Evolutionary conservation across 2,888 invertebrate species (phyloP).

Genomic region (Agonopterix arenella): DNA sequence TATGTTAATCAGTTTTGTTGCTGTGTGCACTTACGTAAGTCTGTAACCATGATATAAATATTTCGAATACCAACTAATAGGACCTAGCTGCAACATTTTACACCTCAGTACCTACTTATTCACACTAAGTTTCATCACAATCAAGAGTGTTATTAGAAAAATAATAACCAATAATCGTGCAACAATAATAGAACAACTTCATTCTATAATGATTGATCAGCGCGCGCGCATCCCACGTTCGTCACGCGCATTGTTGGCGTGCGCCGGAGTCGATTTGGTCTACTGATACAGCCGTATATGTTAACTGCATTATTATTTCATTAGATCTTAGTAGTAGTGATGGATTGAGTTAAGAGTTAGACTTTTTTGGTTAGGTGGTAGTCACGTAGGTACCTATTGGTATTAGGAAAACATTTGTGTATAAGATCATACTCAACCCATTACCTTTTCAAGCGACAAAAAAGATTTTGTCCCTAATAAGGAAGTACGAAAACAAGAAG

Average conservation of each 20-base stretch:
- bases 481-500: too few species aligned
- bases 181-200: constrained; percentile 58
- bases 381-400: too few species aligned
- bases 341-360: constrained; percentile 22
- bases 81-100: too few species aligned
- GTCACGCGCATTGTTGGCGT: constrained; percentile 37
- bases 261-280: constrained; percentile 16
- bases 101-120: neutral
- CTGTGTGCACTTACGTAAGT: neutral
- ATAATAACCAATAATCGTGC: constrained; percentile 44
- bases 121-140: constrained; percentile 26
- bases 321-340: constrained; percentile 33
- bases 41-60: too few species aligned
- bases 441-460: too few species aligned
- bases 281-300: constrained; percentile 20
- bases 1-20: constrained; percentile 2
- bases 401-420: too few species aligned
- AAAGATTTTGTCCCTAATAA: too few species aligned
- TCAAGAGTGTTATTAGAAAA: constrained; percentile 43
- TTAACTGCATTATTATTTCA: constrained; percentile 32
- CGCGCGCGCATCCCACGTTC: constrained; percentile 57
- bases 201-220: constrained; percentile 57
- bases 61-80: too few species aligned
- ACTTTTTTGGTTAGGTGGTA: constrained; percentile 5
- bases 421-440: too few species aligned